These are phyloP conservation scores for Andrena praecox DNA, from an alignment of 2,888 invertebrate species.

Conservation along the genomic window DNA sequence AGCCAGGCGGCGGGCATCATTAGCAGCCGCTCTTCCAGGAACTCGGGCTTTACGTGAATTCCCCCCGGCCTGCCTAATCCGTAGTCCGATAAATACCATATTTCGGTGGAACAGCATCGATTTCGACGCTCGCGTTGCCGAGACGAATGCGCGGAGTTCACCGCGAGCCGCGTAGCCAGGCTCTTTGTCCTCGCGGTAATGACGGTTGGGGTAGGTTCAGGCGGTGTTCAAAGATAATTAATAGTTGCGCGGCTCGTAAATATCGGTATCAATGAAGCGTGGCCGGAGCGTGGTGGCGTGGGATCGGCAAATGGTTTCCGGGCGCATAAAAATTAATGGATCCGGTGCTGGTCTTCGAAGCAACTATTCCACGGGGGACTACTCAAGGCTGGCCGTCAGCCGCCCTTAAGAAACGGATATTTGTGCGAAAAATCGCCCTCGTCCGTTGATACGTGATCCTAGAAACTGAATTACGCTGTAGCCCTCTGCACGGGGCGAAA, in stretches of 20 bases:
- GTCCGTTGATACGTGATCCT: no score
- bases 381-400: constrained; percentile 45
- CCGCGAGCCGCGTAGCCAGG: constrained; percentile 40
- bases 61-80: no score
- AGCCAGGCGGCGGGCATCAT: no score
- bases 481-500: no score
- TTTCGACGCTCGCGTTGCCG: background rate
- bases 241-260: constrained; percentile 77
- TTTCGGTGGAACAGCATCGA: background rate
- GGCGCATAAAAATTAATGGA: constrained; percentile 79
- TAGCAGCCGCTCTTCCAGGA: background rate
- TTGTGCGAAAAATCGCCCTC: background rate
- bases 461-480: no score
- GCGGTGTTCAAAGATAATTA: constrained; percentile 76
- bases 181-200: constrained; percentile 59
- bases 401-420: background rate
- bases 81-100: background rate
- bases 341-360: constrained; percentile 66
- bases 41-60: background rate
- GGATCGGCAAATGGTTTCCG: constrained; percentile 73
- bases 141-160: background rate
- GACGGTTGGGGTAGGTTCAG: constrained; percentile 76
- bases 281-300: constrained; percentile 66
- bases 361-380: constrained; percentile 43
- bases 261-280: constrained; percentile 77